A percentile compares a stretch with the other conserved stretches of the same genome.
phyloP scores from a whole-genome alignment of 2,113 vertebrate species.

The Brachionichthys hirsutus region DNA sequence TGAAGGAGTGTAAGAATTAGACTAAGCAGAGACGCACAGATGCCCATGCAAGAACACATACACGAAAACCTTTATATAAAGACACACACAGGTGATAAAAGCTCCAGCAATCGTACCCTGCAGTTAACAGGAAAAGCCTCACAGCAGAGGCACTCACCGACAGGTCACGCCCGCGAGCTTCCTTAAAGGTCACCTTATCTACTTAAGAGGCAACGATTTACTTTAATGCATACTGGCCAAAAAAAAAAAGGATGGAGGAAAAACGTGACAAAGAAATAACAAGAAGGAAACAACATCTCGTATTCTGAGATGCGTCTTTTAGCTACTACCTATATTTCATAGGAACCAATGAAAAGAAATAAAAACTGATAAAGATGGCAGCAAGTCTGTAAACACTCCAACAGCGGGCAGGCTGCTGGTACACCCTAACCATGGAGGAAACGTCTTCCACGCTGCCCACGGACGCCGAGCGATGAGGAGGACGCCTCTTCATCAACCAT shows the following conservation, averaged over 20 bases:
- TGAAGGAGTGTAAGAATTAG: constrained; percentile 1
- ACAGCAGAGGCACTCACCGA: constrained; percentile 78
- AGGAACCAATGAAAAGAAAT: constrained; percentile 30
- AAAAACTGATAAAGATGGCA: constrained; percentile 16
- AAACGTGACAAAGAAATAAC: constrained; percentile 40
- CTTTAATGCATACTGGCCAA: constrained; percentile 79
- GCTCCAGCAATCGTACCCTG: constrained; percentile 60
- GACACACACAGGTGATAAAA: constrained; percentile 52
- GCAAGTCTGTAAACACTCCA: constrained; percentile 35
- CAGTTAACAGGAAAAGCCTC: constrained; percentile 64
- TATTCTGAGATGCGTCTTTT: constrained; percentile 22
- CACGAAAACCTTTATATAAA: background rate
- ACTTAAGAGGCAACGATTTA: constrained; percentile 80
- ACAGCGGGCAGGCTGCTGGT: constrained; percentile 33
- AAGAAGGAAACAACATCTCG: constrained; percentile 44
- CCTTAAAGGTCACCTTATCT: constrained; percentile 85
- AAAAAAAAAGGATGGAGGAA: constrained; percentile 32
- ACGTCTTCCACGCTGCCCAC: constrained; percentile 72
- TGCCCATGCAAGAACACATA: background rate
- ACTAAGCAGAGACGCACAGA: constrained; percentile 10
- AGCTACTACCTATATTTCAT: constrained; percentile 26
- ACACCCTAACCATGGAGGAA: constrained; percentile 74
- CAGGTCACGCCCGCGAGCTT: constrained; percentile 79
- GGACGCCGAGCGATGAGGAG: constrained; percentile 68
- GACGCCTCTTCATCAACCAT: constrained; percentile 85